These are phyloP conservation scores for Tokudaia tokunoshimensis DNA, from an alignment of 2,797 vertebrate genomes.

Conservation along the genomic window DNA sequence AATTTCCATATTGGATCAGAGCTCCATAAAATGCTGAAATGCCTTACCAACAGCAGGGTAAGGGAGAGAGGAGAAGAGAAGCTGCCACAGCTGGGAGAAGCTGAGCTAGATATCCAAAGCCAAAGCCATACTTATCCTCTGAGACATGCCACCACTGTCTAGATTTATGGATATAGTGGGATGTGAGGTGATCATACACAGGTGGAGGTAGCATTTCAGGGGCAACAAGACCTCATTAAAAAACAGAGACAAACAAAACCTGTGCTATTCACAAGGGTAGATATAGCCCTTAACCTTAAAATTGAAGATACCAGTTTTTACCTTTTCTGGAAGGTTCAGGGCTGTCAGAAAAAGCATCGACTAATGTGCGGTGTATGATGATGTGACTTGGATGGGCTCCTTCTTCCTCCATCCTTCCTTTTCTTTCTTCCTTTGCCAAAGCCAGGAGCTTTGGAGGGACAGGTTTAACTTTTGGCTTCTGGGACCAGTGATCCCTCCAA, in stretches of 20 bases:
- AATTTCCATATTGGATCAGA: slow-evolving; percentile 33
- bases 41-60: neutral
- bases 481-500: too few species aligned
- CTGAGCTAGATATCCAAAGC: neutral
- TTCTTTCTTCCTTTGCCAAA: neutral
- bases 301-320: slow-evolving; percentile 18
- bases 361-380: neutral
- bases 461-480: neutral
- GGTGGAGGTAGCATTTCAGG: slow-evolving; percentile 46
- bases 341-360: slow-evolving; percentile 25
- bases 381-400: neutral
- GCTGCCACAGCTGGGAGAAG: slow-evolving; percentile 5
- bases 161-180: slow-evolving; percentile 54
- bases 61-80: slow-evolving; percentile 47
- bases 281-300: neutral
- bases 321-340: slow-evolving; percentile 19
- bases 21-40: slow-evolving; percentile 21
- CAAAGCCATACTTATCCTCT: neutral
- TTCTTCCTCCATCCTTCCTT: too few species aligned
- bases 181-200: slow-evolving; percentile 18
- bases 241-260: neutral
- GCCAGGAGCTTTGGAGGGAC: neutral
- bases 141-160: slow-evolving; percentile 8
- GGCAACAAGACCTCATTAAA: slow-evolving; percentile 17
- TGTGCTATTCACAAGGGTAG: slow-evolving; percentile 33